Conservation (phyloP, 2,113 vertebrate genomes). For the Varanus salvator region DNA sequence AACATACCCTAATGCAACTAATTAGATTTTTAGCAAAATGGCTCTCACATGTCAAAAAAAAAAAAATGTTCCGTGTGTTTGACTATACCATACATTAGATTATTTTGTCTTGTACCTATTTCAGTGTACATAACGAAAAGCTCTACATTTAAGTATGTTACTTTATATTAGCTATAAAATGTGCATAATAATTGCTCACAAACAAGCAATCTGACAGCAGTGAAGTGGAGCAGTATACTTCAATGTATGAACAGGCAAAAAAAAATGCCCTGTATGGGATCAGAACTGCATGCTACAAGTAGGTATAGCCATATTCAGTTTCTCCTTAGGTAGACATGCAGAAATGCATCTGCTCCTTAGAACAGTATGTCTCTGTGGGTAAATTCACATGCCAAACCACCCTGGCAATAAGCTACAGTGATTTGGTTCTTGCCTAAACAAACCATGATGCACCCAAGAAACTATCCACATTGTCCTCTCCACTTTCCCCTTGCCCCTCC, state of each 20-base stretch:
- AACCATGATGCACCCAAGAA: no score
- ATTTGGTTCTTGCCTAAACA: no score
- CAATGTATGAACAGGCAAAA: not conserved
- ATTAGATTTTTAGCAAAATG: not conserved
- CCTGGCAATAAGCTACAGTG: no score
- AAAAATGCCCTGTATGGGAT: not conserved
- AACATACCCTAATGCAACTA: not conserved
- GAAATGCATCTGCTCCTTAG: not conserved
- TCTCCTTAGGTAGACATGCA: not conserved
- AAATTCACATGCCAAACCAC: no score
- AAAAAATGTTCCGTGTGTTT: not conserved
- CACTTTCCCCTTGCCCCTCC: no score
- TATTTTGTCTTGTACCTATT: not conserved
- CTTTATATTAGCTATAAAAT: not conserved
- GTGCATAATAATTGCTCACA: not conserved
- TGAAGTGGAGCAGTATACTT: not conserved
- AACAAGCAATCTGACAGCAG: not conserved
- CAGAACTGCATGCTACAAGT: not conserved
- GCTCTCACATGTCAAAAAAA: not conserved
- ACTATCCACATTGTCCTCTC: no score
- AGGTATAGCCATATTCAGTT: not conserved
- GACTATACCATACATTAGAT: not conserved
- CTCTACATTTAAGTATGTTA: not conserved
- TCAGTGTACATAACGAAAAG: not conserved
- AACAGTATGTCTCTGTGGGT: not conserved